Evolutionary conservation across 2,113 vertebrate genomes (phyloP), one percentile per base, ranked within the genome.

Genomic region (Andinoacara biseriatus): DNA sequence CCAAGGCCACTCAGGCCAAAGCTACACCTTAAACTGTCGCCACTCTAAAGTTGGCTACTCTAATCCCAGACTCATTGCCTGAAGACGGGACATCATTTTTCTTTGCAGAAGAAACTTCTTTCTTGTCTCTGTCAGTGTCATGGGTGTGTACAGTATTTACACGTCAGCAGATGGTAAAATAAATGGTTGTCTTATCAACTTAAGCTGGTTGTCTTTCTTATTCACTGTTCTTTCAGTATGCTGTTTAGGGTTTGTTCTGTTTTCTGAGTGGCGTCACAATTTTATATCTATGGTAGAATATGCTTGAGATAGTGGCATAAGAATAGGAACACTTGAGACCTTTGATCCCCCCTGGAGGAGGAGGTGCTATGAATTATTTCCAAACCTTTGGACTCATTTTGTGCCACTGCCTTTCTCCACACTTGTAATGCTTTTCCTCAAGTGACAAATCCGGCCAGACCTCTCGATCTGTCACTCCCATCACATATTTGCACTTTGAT

Each of bases 131-230:
- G 90, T 94, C 86, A 84, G 86, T 89, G 38, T 74, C 38, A 83
- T 92, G 91, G 86, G 93, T 92, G 94, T 96, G 94, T 95, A 95
- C 92, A 95, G 91, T 93, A 91, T 91, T 92, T 95, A 94, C 92
- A 92, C 86, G 86, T 92, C 89, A 61, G 43, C 81, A 77, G 75
- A 91, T 86, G 49, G 57, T 93, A 83, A 92, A 95, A 95, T 95
- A 95, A 96, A 95, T 88, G 58, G 75, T 92, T 95, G 91, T 91
- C 85, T 93, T 95, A 91, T 88, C 90, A 92, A 82, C 77, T 40
- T 76, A 5, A 59, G 35, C 58, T 77, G 35, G 5, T 14, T 10
- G 58, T 86, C 59, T 87, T 4, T 91, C 85, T 57, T 72, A 26
- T 52, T 17, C 52, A 40, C 7, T 43, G 6, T 49, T 49, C 3